Conservation (phyloP, 2,888 invertebrate species). For the Netelia fuscicornis region DNA sequence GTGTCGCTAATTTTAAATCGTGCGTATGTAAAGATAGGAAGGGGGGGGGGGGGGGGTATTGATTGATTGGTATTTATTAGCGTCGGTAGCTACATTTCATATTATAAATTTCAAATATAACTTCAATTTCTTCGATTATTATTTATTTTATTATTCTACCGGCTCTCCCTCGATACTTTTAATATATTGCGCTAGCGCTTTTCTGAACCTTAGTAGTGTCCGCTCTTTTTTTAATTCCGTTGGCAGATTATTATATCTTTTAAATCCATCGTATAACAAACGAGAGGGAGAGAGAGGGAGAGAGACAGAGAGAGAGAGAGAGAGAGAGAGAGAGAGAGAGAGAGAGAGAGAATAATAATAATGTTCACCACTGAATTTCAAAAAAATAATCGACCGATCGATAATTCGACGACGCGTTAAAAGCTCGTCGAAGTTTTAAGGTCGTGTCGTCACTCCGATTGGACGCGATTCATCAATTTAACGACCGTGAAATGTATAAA, state of each 20-base stretch:
- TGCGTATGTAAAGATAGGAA: not conserved
- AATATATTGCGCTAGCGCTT: too few species aligned
- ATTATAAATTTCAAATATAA: too few species aligned
- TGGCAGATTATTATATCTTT: too few species aligned
- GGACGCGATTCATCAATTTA: not conserved
- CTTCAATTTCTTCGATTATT: too few species aligned
- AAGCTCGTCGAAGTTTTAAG: not conserved
- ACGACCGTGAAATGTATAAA: constrained; percentile 38
- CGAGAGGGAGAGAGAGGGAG: not conserved
- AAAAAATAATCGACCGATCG: not conserved
- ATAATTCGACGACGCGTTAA: constrained; percentile 13
- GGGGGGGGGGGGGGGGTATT: too few species aligned
- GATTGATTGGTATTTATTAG: too few species aligned
- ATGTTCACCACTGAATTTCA: not conserved
- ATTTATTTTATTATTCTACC: too few species aligned
- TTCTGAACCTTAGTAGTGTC: too few species aligned
- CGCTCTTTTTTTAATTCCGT: too few species aligned
- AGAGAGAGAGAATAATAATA: not conserved
- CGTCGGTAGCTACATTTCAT: too few species aligned
- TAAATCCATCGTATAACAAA: not conserved
- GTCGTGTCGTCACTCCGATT: constrained; percentile 2
- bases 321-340: not conserved
- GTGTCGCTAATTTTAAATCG: not conserved
- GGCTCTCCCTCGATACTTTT: too few species aligned
- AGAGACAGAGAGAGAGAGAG: not conserved